phyloP scores from a whole-genome alignment of 2,797 vertebrate species.

The Parauchenoglanis ngamensis region DNA sequence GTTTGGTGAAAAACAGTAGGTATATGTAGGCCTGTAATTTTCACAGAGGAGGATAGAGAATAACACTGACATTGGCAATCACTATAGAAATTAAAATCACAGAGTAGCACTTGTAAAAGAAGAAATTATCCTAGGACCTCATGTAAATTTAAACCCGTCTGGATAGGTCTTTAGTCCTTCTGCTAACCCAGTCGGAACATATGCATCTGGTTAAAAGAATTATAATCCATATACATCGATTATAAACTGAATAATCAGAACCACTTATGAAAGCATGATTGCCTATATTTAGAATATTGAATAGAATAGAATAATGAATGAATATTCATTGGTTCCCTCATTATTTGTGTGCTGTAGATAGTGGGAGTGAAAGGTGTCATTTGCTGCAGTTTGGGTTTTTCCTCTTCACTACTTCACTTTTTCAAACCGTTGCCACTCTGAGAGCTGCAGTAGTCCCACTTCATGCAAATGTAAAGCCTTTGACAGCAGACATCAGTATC shows the following conservation, averaged over 20 bases:
- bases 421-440: conserved; percentile 42
- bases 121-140: neutral
- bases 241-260: neutral
- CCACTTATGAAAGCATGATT: neutral
- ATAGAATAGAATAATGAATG: too few species aligned
- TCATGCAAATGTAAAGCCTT: conserved; percentile 48
- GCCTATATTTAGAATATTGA: too few species aligned
- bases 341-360: neutral
- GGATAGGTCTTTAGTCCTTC: neutral
- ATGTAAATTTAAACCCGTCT: neutral
- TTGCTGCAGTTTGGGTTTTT: conserved; percentile 11
- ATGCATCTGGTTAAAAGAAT: neutral
- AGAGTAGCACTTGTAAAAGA: neutral
- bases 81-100: neutral
- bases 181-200: too few species aligned
- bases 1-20: neutral
- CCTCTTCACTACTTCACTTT: conserved; percentile 48
- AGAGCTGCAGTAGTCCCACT: conserved; percentile 22
- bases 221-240: neutral
- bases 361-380: neutral
- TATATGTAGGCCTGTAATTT: neutral
- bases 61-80: neutral
- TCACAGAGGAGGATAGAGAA: neutral
- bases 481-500: conserved; percentile 19
- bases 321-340: neutral